These are phyloP conservation scores for Sinonovacula constricta DNA, from an alignment of 1,140 invertebrate species.

Conservation along the genomic window DNA sequence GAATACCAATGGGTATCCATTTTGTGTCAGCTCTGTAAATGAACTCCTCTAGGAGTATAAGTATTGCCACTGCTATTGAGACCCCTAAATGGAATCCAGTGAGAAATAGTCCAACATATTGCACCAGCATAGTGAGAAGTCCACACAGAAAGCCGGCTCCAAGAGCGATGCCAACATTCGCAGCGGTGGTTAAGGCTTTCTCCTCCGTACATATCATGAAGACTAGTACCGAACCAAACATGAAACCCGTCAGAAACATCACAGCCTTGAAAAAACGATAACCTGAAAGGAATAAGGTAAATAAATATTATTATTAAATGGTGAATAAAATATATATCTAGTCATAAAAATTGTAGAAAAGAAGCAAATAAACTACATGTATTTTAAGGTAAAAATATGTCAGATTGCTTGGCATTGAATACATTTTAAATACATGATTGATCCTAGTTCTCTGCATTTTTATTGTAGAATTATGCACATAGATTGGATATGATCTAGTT, in stretches of 20 bases:
- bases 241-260: slow-evolving; percentile 93
- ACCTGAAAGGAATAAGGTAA: slow-evolving; percentile 82
- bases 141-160: slow-evolving; percentile 88
- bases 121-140: slow-evolving; percentile 88
- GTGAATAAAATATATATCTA: too few species aligned
- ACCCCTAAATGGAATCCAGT: slow-evolving; percentile 88
- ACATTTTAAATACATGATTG: not conserved
- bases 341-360: not conserved
- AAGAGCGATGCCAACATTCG: slow-evolving; percentile 86
- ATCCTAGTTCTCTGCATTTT: not conserved
- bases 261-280: slow-evolving; percentile 93
- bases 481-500: not conserved
- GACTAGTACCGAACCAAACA: slow-evolving; percentile 89
- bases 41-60: slow-evolving; percentile 71
- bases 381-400: not conserved
- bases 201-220: slow-evolving; percentile 89
- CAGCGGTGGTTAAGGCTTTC: slow-evolving; percentile 85
- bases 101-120: slow-evolving; percentile 90
- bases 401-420: not conserved
- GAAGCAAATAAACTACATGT: not conserved
- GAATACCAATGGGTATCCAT: slow-evolving; percentile 85
- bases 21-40: slow-evolving; percentile 79
- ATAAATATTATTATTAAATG: not conserved
- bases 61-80: slow-evolving; percentile 83
- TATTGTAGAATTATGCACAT: not conserved